Percentiles rank a stretch among this genome's conserved stretches.
These are phyloP conservation scores for Myiagra hebetior DNA, from an alignment of 2,113 vertebrate species.

Conservation along the genomic window DNA sequence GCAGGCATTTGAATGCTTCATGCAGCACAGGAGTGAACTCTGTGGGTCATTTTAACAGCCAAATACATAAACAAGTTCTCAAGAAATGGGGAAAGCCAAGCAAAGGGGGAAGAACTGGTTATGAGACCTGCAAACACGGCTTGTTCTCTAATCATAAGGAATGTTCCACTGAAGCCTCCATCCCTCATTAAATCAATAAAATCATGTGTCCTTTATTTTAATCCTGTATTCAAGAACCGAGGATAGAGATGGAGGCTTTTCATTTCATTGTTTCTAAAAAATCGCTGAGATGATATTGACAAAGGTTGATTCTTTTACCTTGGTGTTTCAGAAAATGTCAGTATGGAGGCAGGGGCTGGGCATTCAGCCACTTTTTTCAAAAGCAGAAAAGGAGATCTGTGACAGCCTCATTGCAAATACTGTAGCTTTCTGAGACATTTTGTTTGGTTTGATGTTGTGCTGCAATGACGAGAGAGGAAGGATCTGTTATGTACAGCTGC, in stretches of 20 bases:
- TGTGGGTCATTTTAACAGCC: conserved; percentile 45
- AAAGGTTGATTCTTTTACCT: conserved; percentile 75
- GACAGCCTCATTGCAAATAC: conserved; percentile 64
- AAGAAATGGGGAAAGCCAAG: not conserved
- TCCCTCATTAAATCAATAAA: conserved; percentile 77
- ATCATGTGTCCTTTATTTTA: conserved; percentile 76
- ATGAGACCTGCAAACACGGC: not conserved
- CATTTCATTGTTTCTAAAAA: conserved; percentile 72
- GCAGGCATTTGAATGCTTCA: conserved; percentile 57
- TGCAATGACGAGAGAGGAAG: conserved; percentile 72
- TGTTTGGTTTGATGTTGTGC: conserved; percentile 77
- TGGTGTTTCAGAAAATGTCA: conserved; percentile 75
- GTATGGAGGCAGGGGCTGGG: conserved; percentile 71
- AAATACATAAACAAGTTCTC: conserved; percentile 35
- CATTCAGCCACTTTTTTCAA: conserved; percentile 68
- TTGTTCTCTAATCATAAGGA: conserved; percentile 23
- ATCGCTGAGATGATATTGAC: conserved; percentile 63
- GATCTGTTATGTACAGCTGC: conserved; percentile 75
- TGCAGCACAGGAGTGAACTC: conserved; percentile 34
- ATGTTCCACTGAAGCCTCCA: conserved; percentile 13
- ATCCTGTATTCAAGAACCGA: conserved; percentile 60
- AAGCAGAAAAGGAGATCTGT: conserved; percentile 38
- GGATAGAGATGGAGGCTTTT: conserved; percentile 57
- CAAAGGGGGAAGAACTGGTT: conserved; percentile 7
- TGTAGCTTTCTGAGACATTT: conserved; percentile 75